These are phyloP conservation scores for Brachirus orientalis DNA, from an alignment of 2,113 vertebrate species.

Conservation along the genomic window DNA sequence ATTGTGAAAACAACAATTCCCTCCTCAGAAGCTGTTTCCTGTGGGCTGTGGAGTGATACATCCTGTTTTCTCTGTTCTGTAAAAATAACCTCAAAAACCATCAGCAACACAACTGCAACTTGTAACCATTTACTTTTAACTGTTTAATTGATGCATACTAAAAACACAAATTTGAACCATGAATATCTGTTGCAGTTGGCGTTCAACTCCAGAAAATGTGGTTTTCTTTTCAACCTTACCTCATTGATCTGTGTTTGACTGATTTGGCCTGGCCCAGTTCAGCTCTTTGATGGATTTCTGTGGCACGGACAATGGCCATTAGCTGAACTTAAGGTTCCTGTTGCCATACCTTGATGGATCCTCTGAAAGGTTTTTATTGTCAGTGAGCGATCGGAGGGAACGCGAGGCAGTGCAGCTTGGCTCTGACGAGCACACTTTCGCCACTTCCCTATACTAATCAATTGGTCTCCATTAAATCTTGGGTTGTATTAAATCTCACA, in stretches of 20 bases:
- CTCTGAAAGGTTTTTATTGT: constrained; percentile 41
- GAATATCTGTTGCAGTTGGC: too few relatives aligned
- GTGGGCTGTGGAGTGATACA: not conserved
- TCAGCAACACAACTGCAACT: too few relatives aligned
- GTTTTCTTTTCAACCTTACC: too few relatives aligned
- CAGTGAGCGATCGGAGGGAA: constrained; percentile 40
- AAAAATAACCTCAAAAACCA: not conserved
- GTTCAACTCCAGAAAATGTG: too few relatives aligned
- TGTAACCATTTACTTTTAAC: too few relatives aligned
- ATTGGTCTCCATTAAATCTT: too few relatives aligned
- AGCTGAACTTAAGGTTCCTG: constrained; percentile 26
- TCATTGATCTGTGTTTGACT: constrained; percentile 5
- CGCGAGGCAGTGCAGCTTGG: not conserved
- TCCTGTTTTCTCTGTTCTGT: not conserved
- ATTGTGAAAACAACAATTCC: not conserved
- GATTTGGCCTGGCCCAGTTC: constrained; percentile 12
- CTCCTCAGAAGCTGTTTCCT: not conserved
- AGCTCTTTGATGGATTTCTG: constrained; percentile 23
- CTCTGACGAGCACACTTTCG: constrained; percentile 1
- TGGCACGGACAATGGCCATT: constrained; percentile 15
- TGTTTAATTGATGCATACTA: not conserved
- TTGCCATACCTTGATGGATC: constrained; percentile 33
- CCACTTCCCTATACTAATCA: constrained; percentile 9
- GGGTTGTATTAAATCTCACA: constrained; percentile 14
- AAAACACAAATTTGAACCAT: too few relatives aligned